Percentiles rank a stretch among this genome's conserved stretches.
These are phyloP conservation scores for Drosophila koepferae DNA, from an alignment of 2,888 invertebrate species.

Conservation along the genomic window DNA sequence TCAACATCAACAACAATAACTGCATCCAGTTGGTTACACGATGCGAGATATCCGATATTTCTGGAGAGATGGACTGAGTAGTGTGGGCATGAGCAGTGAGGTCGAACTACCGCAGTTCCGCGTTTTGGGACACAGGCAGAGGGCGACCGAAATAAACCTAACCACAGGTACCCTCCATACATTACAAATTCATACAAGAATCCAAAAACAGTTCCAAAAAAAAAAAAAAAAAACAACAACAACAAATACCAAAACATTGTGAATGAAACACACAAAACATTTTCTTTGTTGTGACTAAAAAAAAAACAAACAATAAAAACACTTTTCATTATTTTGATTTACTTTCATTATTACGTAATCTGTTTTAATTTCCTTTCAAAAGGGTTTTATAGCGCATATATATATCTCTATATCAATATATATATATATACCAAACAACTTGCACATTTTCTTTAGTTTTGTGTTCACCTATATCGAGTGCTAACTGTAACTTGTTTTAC, in stretches of 20 bases:
- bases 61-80: constrained; percentile 96
- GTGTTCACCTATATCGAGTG: constrained; percentile 71
- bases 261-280: constrained; percentile 62
- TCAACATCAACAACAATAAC: constrained; percentile 38
- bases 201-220: constrained; percentile 27
- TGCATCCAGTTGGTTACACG: constrained; percentile 94
- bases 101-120: constrained; percentile 98
- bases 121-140: constrained; percentile 97
- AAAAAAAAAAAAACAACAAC: constrained; percentile 23
- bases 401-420: constrained; percentile 11
- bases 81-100: constrained; percentile 97
- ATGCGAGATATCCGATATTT: constrained; percentile 98
- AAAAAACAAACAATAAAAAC: constrained; percentile 28
- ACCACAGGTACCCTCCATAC: constrained; percentile 94
- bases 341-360: constrained; percentile 54
- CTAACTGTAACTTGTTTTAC: constrained; percentile 77
- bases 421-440: constrained; percentile 51
- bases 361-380: constrained; percentile 57
- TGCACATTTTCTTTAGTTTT: constrained; percentile 72
- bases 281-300: constrained; percentile 62
- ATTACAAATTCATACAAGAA: constrained; percentile 73
- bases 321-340: constrained; percentile 53
- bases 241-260: constrained; percentile 36
- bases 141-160: constrained; percentile 96
- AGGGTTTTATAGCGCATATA: constrained; percentile 63